Conservation (phyloP, 2,888 invertebrate genomes). For the Nezara viridula region DNA sequence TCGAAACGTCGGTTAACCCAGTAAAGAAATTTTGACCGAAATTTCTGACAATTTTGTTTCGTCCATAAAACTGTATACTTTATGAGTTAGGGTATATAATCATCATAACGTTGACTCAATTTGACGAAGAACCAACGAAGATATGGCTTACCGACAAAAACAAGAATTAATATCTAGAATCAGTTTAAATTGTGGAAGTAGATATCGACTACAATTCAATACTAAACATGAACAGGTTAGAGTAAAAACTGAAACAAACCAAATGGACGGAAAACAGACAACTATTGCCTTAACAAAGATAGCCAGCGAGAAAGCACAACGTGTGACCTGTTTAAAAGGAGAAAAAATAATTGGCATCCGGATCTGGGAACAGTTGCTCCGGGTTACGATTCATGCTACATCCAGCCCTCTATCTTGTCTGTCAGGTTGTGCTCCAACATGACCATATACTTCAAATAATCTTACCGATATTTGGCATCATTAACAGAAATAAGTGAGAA, state of each 20-base stretch:
- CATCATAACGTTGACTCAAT: no score
- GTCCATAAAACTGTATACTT: no score
- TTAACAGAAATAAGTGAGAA: no score
- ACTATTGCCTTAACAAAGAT: background rate
- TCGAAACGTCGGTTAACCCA: no score
- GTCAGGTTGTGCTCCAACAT: background rate
- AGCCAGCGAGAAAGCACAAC: constrained; percentile 36
- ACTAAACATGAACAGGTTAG: background rate
- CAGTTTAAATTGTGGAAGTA: background rate
- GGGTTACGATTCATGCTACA: constrained; percentile 17
- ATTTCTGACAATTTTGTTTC: no score
- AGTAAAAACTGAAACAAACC: background rate
- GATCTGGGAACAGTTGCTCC: constrained; percentile 38
- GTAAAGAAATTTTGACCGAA: no score
- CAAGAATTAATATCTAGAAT: no score
- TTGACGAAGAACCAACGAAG: no score
- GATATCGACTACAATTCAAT: background rate
- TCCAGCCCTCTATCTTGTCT: background rate
- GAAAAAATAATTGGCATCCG: constrained; percentile 45
- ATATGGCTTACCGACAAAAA: no score
- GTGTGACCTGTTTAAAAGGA: constrained; percentile 42
- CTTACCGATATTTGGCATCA: background rate
- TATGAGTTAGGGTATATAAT: no score
- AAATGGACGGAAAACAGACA: background rate
- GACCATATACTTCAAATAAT: background rate